phyloP scores from a whole-genome alignment of 2,797 vertebrate species.

The Ptychobarbus kaznakovi region DNA sequence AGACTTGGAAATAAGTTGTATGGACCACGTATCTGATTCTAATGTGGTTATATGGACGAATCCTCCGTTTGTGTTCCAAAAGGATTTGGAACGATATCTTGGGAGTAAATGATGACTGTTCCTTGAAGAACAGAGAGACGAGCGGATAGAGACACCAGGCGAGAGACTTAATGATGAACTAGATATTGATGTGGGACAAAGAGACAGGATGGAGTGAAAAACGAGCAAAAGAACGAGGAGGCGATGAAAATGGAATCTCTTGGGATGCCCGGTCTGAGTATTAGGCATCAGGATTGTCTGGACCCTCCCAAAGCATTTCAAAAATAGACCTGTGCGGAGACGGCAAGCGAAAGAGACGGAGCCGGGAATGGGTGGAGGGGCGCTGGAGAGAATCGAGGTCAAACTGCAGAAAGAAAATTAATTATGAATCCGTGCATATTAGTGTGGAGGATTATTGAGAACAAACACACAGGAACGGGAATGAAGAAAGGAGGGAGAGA shows the following conservation, averaged over 20 bases:
- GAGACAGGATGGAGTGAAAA: slow-evolving; percentile 20
- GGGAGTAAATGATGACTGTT: slow-evolving; percentile 21
- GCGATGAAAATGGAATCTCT: slow-evolving; percentile 50
- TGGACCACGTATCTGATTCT: neutral
- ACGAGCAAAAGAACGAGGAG: slow-evolving; percentile 25
- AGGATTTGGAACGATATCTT: neutral
- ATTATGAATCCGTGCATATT: slow-evolving; percentile 69
- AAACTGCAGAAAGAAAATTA: slow-evolving; percentile 52
- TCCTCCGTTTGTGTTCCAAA: neutral
- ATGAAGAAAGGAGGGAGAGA: slow-evolving; percentile 13
- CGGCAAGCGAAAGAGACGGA: slow-evolving; percentile 66
- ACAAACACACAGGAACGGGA: slow-evolving; percentile 46
- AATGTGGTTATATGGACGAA: neutral
- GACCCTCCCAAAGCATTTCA: slow-evolving; percentile 68
- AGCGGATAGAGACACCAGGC: neutral
- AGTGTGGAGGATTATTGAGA: slow-evolving; percentile 42
- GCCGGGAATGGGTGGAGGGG: slow-evolving; percentile 30
- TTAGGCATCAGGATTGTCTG: slow-evolving; percentile 65
- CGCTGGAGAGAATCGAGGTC: slow-evolving; percentile 60
- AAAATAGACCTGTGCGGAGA: slow-evolving; percentile 73
- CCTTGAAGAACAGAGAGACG: slow-evolving; percentile 25
- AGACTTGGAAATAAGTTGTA: too few species aligned
- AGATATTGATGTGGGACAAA: slow-evolving; percentile 26
- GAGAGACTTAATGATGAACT: slow-evolving; percentile 16
- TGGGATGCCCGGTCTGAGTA: slow-evolving; percentile 56